Evolutionary conservation across 2,888 invertebrate species (phyloP).

Genomic region (Lasioglossum leucozonium): DNA sequence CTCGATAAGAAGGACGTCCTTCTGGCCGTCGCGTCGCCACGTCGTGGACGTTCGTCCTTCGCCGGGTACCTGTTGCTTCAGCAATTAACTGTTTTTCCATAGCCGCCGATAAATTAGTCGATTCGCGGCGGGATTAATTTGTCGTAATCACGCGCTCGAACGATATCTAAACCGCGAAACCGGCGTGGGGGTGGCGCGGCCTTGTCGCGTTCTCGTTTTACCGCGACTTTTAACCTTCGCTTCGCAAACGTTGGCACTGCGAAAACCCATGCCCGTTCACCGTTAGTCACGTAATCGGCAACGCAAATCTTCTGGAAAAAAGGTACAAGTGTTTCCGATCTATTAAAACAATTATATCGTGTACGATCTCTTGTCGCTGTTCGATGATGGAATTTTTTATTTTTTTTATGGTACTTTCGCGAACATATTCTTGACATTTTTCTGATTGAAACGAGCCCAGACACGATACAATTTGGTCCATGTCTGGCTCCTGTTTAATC

Average conservation of each 20-base stretch:
- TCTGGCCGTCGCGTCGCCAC: not conserved
- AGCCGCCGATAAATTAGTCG: slow-evolving; percentile 30
- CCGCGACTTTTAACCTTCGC: slow-evolving; percentile 7
- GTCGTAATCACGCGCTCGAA: slow-evolving; percentile 11
- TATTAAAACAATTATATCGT: not conserved
- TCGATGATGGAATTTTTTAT: not conserved
- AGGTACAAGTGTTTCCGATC: not conserved
- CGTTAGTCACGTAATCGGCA: not conserved
- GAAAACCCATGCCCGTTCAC: not conserved
- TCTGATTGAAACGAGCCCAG: not conserved
- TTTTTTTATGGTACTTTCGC: not conserved
- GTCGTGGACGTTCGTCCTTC: slow-evolving; percentile 35
- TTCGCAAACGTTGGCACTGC: not conserved
- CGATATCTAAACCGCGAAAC: slow-evolving; percentile 13
- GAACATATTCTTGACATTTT: not conserved
- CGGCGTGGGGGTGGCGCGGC: not conserved
- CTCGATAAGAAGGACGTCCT: slow-evolving; percentile 37
- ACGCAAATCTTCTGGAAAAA: not conserved
- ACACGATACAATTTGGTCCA: not conserved
- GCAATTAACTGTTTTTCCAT: slow-evolving; percentile 33
- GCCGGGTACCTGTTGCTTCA: slow-evolving; percentile 22
- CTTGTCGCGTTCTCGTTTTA: slow-evolving; percentile 8
- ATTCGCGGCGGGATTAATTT: slow-evolving; percentile 35
- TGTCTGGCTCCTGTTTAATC: not conserved
- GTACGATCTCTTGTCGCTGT: too few species aligned